Percentiles rank a stretch among this genome's conserved stretches.
phyloP scores from a whole-genome alignment of 1,140 invertebrate species.

The Solenopsis fugax region DNA sequence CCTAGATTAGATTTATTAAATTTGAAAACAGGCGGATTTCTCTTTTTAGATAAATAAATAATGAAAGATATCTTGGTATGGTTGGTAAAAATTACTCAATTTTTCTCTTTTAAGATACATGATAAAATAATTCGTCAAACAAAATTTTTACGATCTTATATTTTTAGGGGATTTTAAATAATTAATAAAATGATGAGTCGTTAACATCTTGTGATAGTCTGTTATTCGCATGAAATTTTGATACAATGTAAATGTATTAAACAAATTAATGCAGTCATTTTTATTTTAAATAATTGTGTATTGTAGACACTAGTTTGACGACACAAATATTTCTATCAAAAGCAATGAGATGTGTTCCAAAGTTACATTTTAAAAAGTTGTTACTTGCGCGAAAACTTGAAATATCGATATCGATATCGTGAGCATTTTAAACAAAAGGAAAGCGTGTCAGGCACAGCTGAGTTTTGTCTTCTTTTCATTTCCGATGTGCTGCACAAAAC shows the following conservation, averaged over 20 bases:
- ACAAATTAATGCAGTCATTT: not conserved
- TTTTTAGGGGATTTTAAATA: not conserved
- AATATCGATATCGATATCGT: not conserved
- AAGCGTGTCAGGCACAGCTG: not conserved
- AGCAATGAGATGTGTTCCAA: not conserved
- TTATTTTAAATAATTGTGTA: not conserved
- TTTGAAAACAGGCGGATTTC: not conserved
- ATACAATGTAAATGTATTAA: not conserved
- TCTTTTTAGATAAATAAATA: not conserved
- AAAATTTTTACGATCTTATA: not conserved
- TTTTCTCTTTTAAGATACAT: not conserved
- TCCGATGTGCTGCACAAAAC: not conserved
- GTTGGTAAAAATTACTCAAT: not conserved
- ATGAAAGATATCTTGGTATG: not conserved
- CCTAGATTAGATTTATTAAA: not conserved
- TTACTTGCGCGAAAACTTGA: not conserved
- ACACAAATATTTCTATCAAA: slow-evolving; percentile 3
- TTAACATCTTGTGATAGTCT: not conserved
- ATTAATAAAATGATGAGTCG: not conserved
- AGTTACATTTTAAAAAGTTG: slow-evolving; percentile 9
- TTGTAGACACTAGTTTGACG: not conserved
- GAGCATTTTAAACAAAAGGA: not conserved
- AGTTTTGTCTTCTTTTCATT: slow-evolving; percentile 27
- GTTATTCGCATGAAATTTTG: not conserved
- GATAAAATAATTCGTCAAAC: not conserved